A percentile compares a stretch with the other conserved stretches of the same genome.
phyloP scores from a whole-genome alignment of 1,140 invertebrate species.

The Pseudobourletiella spinata region DNA sequence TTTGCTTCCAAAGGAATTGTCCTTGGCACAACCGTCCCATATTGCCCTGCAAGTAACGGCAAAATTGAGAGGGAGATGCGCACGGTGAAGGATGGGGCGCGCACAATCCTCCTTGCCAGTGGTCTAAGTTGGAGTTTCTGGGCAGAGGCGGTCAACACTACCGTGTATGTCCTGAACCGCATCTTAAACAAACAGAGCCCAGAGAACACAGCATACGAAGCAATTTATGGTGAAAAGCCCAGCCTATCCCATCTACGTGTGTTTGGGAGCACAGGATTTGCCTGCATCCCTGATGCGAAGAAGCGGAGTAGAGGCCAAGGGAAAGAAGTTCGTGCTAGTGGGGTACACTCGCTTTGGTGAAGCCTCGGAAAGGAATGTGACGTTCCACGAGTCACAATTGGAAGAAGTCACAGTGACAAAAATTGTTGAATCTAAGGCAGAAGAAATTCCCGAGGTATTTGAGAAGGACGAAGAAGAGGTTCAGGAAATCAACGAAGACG shows the following conservation, averaged over 20 bases:
- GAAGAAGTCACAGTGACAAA: no score
- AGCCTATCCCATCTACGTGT: slow-evolving; percentile 1
- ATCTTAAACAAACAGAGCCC: not conserved
- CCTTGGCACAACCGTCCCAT: not conserved
- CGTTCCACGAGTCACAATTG: no score
- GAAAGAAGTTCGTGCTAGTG: not conserved
- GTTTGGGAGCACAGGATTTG: not conserved
- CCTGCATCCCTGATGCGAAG: not conserved
- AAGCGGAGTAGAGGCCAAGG: not conserved
- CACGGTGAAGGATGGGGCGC: not conserved
- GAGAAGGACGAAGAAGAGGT: no score
- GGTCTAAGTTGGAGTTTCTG: not conserved
- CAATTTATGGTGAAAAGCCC: not conserved
- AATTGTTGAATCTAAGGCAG: no score
- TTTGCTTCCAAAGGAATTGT: slow-evolving; percentile 1
- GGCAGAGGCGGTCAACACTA: not conserved
- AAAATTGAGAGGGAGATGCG: not conserved
- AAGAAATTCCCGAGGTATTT: no score
- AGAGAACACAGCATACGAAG: slow-evolving; percentile 10
- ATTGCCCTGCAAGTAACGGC: not conserved
- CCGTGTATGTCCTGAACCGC: not conserved
- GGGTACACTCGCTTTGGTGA: no score
- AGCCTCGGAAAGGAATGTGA: no score
- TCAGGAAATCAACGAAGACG: no score
- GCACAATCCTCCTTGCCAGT: not conserved